A percentile compares a stretch with the other conserved stretches of the same genome.
phyloP scores from a whole-genome alignment of 2,888 invertebrate species.

The Cephus rjabovi region DNA sequence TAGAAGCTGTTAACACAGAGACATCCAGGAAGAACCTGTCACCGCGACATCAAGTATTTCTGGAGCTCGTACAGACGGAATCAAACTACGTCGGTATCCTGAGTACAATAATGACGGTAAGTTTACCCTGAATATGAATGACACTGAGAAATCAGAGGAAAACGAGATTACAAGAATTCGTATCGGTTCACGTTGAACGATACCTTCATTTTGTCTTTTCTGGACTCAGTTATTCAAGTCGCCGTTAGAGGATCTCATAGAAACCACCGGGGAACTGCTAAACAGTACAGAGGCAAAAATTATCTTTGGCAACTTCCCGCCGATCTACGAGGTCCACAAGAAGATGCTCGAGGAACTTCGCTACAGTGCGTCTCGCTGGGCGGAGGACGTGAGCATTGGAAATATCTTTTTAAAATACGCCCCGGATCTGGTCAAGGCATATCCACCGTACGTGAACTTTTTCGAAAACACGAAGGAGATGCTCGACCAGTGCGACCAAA shows the following conservation, averaged over 20 bases:
- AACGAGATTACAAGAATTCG: not conserved
- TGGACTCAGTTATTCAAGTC: conserved; percentile 87
- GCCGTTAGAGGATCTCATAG: conserved; percentile 87
- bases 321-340: conserved; percentile 93
- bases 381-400: conserved; percentile 88
- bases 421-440: conserved; percentile 90
- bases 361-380: conserved; percentile 80
- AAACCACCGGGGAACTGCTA: conserved; percentile 76
- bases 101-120: conserved; percentile 90
- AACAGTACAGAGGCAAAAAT: conserved; percentile 93
- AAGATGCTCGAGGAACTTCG: conserved; percentile 74
- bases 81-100: conserved; percentile 97
- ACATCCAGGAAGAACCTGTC: conserved; percentile 78
- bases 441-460: conserved; percentile 98
- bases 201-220: conserved; percentile 17
- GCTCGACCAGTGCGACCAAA: conserved; percentile 89
- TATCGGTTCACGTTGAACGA: not conserved
- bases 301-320: conserved; percentile 95
- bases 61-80: conserved; percentile 96
- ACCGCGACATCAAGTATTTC: conserved; percentile 84
- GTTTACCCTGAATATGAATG: conserved; percentile 31
- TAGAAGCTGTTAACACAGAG: conserved; percentile 72
- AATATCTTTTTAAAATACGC: conserved; percentile 89
- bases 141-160: not conserved
- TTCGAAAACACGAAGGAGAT: conserved; percentile 97